Percentiles rank a stretch among this genome's conserved stretches.
These are phyloP conservation scores for Hypomesus transpacificus DNA, from an alignment of 2,113 vertebrate genomes.

Conservation along the genomic window DNA sequence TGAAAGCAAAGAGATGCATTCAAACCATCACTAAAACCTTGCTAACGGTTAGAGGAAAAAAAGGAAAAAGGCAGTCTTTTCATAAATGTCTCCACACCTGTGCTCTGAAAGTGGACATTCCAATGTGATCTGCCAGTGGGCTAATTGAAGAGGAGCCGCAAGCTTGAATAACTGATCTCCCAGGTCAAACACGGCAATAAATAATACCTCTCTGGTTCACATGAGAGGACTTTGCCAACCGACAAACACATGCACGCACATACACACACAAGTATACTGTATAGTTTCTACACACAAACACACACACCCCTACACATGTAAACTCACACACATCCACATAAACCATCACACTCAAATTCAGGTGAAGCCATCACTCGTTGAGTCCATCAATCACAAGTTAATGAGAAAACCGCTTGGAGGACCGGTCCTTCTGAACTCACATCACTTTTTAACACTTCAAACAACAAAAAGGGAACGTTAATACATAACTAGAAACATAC, in stretches of 20 bases:
- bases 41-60: not conserved
- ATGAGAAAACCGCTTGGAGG: constrained; percentile 33
- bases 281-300: not conserved
- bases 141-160: constrained; percentile 36
- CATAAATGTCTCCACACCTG: constrained; percentile 45
- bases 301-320: not conserved
- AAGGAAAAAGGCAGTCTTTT: constrained; percentile 16
- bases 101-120: constrained; percentile 24
- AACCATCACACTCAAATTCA: not conserved
- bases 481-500: constrained; percentile 24
- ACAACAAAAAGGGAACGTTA: constrained; percentile 34
- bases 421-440: constrained; percentile 18
- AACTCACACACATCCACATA: not conserved
- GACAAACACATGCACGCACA: not conserved
- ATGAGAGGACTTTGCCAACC: not conserved
- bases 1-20: no score
- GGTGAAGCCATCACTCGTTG: constrained; percentile 31
- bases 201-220: constrained; percentile 15
- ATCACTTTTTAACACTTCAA: constrained; percentile 44
- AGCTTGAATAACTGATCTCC: constrained; percentile 40
- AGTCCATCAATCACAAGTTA: constrained; percentile 45
- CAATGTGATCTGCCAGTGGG: constrained; percentile 17
- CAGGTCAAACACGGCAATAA: constrained; percentile 31
- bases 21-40: no score
- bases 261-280: constrained; percentile 3